Percentiles rank a stretch among this genome's conserved stretches.
phyloP scores from a whole-genome alignment of 2,797 vertebrate genomes.

The Mus minutoides region DNA sequence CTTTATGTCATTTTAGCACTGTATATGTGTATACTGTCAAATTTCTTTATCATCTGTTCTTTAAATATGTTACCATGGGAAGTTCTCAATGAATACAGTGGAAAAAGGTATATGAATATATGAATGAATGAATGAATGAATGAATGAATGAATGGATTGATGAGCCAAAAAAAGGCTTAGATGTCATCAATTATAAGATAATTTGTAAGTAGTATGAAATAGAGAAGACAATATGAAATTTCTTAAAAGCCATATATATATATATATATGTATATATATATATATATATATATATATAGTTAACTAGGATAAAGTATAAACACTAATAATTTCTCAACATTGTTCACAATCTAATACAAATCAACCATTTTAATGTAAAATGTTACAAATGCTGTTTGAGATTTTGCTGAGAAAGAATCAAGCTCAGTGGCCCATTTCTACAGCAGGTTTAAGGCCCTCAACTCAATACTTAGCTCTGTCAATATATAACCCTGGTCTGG shows the following conservation, averaged over 20 bases:
- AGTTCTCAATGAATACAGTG: background rate
- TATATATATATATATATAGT: background rate
- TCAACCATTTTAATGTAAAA: background rate
- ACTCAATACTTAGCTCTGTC: background rate
- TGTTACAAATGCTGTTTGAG: background rate
- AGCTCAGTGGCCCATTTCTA: background rate
- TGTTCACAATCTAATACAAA: background rate
- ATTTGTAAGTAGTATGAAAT: background rate
- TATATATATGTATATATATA: too few relatives aligned
- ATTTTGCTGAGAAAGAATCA: background rate
- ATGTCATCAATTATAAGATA: background rate
- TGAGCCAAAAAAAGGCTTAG: background rate
- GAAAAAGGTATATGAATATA: background rate
- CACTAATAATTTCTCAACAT: background rate
- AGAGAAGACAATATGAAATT: background rate
- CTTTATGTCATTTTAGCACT: background rate
- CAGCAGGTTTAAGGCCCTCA: background rate
- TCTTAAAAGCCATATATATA: background rate
- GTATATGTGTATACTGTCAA: background rate
- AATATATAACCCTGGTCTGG: background rate
- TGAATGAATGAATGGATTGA: too few relatives aligned
- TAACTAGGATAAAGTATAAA: background rate
- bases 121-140: background rate
- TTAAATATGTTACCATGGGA: background rate
- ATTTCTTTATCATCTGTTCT: background rate